phyloP scores from a whole-genome alignment of 2,113 vertebrate genomes.

The Macrotis lagotis region DNA sequence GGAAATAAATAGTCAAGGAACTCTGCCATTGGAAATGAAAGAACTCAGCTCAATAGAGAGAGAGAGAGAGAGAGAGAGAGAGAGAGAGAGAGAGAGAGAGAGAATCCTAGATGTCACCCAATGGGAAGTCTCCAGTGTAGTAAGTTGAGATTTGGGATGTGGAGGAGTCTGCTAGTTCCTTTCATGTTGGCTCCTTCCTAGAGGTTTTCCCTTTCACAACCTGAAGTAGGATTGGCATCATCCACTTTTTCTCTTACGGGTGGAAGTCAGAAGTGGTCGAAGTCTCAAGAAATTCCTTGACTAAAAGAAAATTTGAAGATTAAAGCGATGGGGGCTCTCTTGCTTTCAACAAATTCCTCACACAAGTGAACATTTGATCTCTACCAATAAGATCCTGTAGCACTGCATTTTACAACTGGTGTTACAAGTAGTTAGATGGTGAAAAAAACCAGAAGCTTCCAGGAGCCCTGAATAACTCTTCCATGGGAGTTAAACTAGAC shows the following conservation, averaged over 20 bases:
- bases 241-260: background rate
- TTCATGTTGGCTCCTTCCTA: background rate
- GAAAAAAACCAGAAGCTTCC: background rate
- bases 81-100: too few relatives aligned
- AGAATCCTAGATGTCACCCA: too few relatives aligned
- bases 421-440: background rate
- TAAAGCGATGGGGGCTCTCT: background rate
- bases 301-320: background rate
- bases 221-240: background rate
- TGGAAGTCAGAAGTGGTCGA: background rate
- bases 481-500: background rate
- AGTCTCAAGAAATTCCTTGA: background rate
- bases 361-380: background rate
- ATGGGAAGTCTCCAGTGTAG: background rate
- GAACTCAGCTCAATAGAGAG: background rate
- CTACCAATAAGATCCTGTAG: background rate
- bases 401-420: background rate
- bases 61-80: too few relatives aligned
- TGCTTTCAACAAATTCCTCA: background rate
- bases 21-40: background rate
- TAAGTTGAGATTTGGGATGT: background rate
- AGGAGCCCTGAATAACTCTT: background rate
- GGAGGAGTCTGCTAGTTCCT: background rate
- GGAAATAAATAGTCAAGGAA: background rate
- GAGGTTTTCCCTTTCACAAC: background rate